phyloP scores from a whole-genome alignment of 2,113 vertebrate species.

The Orcinus orca region DNA sequence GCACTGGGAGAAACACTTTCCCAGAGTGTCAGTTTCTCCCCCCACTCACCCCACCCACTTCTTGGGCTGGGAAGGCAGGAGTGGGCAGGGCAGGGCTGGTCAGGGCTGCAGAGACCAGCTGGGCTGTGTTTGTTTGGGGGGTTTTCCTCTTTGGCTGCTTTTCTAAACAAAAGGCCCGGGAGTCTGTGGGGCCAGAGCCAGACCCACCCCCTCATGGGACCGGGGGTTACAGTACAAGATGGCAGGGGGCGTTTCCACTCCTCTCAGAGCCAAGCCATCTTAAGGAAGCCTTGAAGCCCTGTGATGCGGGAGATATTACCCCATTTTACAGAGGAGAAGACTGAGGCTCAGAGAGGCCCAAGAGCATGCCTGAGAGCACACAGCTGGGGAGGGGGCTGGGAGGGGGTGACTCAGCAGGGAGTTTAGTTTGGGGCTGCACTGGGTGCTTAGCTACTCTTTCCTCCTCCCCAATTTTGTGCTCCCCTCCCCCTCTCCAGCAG shows the following conservation, averaged over 20 bases:
- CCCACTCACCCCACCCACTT: not conserved
- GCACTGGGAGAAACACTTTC: not conserved
- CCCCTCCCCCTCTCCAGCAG: not conserved
- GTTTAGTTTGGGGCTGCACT: not conserved
- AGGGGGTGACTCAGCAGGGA: not conserved
- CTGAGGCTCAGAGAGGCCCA: not conserved
- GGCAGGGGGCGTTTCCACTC: not conserved
- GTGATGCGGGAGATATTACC: not conserved
- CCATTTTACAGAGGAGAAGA: not conserved
- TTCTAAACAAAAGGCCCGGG: not conserved
- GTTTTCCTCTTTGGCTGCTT: conserved; percentile 43
- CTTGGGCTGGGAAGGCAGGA: not conserved
- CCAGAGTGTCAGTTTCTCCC: not conserved
- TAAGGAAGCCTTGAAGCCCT: not conserved
- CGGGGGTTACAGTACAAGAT: not conserved
- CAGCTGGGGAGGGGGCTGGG: not conserved
- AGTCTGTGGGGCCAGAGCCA: not conserved
- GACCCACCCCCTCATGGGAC: not conserved
- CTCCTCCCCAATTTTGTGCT: not conserved
- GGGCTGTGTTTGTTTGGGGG: conserved; percentile 37
- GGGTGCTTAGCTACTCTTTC: not conserved
- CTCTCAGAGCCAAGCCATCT: not conserved
- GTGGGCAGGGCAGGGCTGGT: not conserved
- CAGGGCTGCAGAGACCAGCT: not conserved
- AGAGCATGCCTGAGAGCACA: not conserved